Evolutionary conservation across 2,113 vertebrate species (phyloP), one percentile per base, ranked within the genome.

Genomic region (Bubalus kerabau): DNA sequence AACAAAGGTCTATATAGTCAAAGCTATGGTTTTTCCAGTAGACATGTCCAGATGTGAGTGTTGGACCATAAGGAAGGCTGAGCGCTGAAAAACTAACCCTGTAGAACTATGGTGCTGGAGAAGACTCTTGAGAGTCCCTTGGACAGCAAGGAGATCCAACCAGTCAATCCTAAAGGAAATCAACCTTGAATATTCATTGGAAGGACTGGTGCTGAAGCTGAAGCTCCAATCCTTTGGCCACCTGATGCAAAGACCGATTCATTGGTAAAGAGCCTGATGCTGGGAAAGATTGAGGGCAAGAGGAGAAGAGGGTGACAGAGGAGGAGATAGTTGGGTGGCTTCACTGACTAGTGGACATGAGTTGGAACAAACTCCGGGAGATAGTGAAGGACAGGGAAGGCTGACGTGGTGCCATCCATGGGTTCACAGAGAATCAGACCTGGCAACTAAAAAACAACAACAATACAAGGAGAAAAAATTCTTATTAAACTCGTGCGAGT

Each of bases 71-170:
- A 64, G 32, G 15, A 64, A 32, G 15, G 15, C 15, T 64, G 30
- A 62, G 28, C 16, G 28, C 60, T 1, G 0, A 32, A 64, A 16
- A n/a, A 64, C 32, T n/a, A 8, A 19, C 0, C 1, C 30, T 64
- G n/a, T 64, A 9, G 62, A 64, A 19, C 62, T 64, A 4, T 64
- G 16, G 62, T 64, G 62, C 32, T 64, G 62, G 30, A 64, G 62
- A n/a, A 64, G 62, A 64, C 15, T n/a, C 15, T n/a, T 17, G 62
- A 64, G 62, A 64, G 15, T 64, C 15, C 62, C 32, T 64, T 64
- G 32, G 32, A 64, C 32, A 0, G 16, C 62, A 64, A 64, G 32
- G 62, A n/a, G 16, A 64, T 64, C 32, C 1, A n/a, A 64, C 2
- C 32, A 64, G 32, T 64, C 62, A 1, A n/a, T 64, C 32, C 32